These are phyloP conservation scores for Desmophyllum pertusum DNA, from an alignment of 92 coral and sea anemone species.

Conservation along the genomic window DNA sequence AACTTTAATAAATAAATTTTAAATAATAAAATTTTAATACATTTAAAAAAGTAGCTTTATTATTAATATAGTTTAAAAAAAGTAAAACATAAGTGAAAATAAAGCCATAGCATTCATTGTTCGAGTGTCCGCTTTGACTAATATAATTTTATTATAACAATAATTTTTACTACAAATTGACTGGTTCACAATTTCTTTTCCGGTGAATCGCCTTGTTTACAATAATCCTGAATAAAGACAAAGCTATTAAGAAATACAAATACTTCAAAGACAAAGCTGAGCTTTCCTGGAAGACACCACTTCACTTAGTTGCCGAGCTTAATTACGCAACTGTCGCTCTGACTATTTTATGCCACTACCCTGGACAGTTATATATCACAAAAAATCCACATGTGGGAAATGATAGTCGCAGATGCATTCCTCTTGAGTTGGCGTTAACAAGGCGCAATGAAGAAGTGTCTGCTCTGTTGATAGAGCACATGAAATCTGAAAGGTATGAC, in stretches of 20 bases:
- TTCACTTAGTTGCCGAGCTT: conserved; percentile 77
- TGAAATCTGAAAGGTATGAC: conserved; percentile 82
- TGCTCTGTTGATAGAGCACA: conserved; percentile 74
- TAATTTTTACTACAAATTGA: too few relatives aligned
- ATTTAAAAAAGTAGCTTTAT: too few relatives aligned
- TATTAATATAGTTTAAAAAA: too few relatives aligned
- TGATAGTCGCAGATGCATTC: conserved; percentile 55
- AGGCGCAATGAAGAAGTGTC: conserved; percentile 75
- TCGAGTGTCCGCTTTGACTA: too few relatives aligned
- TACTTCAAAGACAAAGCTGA: conserved; percentile 82
- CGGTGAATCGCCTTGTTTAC: conserved; percentile 82
- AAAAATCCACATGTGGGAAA: conserved; percentile 63
- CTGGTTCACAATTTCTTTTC: neutral
- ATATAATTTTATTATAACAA: too few relatives aligned
- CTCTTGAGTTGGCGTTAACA: conserved; percentile 77
- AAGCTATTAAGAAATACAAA: conserved; percentile 65
- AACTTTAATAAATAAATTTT: too few relatives aligned
- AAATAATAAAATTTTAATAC: too few relatives aligned
- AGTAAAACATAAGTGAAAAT: too few relatives aligned
- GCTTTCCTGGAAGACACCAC: conserved; percentile 67
- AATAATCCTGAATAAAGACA: conserved; percentile 64
- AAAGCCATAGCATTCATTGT: too few relatives aligned
- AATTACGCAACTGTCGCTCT: conserved; percentile 72
- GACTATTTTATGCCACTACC: conserved; percentile 66
- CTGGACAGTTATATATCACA: conserved; percentile 75